Conservation (phyloP, 2,113 vertebrate genomes). For the Ornithorhynchus anatinus region DNA sequence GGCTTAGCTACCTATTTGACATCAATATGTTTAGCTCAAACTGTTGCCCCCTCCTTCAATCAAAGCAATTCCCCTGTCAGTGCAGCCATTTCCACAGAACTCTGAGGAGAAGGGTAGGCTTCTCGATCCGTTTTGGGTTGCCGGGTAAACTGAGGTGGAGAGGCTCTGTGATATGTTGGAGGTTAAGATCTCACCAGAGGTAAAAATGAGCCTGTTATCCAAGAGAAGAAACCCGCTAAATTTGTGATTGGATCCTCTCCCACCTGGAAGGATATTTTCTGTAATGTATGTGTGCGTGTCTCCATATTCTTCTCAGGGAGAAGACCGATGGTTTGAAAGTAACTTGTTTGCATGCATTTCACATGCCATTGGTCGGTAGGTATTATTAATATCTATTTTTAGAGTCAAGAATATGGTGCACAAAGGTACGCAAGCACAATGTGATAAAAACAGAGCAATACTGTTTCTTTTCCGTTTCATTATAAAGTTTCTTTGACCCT, state of each 20-base stretch:
- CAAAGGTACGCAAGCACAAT: slow-evolving; percentile 57
- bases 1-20: background rate
- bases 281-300: too few species aligned
- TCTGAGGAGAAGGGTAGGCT: background rate
- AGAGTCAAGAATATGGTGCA: slow-evolving; percentile 49
- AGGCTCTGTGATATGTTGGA: too few species aligned
- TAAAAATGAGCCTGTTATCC: too few species aligned
- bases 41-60: too few species aligned
- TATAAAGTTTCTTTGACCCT: slow-evolving; percentile 92
- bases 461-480: slow-evolving; percentile 78
- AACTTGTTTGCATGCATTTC: slow-evolving; percentile 63
- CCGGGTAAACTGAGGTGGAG: background rate
- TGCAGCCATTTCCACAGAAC: too few species aligned
- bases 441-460: slow-evolving; percentile 71
- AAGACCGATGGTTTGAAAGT: slow-evolving; percentile 9
- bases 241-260: too few species aligned
- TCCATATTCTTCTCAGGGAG: background rate
- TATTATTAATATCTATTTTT: slow-evolving; percentile 70
- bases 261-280: too few species aligned
- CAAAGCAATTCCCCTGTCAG: too few species aligned
- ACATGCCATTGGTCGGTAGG: slow-evolving; percentile 50
- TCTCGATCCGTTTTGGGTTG: background rate
- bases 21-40: background rate
- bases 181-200: too few species aligned
- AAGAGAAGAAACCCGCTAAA: too few species aligned